Percentiles rank a stretch among this genome's conserved stretches.
These are phyloP conservation scores for Andrena trimmerana DNA, from an alignment of 2,888 invertebrate species.

Conservation along the genomic window DNA sequence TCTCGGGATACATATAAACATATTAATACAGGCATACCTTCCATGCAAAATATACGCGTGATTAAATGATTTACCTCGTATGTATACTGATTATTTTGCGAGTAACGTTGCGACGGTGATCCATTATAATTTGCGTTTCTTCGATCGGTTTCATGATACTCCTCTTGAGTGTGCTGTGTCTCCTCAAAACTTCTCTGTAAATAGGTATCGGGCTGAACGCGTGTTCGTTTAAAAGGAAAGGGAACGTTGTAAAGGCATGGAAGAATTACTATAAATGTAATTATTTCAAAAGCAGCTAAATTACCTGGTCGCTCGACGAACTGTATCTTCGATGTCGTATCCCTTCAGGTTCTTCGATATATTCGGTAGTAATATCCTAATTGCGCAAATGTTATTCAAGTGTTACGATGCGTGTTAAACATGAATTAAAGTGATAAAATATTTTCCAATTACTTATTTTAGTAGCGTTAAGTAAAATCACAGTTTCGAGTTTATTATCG, in stretches of 20 bases:
- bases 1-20: constrained; percentile 29
- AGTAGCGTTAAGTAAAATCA: constrained; percentile 21
- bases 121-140: constrained; percentile 83
- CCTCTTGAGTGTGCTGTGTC: constrained; percentile 74
- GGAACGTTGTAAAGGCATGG: neutral
- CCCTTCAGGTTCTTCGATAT: constrained; percentile 77
- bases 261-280: constrained; percentile 1
- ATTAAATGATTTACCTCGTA: constrained; percentile 79
- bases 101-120: constrained; percentile 80
- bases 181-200: constrained; percentile 80
- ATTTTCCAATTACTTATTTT: constrained; percentile 24
- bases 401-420: constrained; percentile 59
- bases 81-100: constrained; percentile 80
- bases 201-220: constrained; percentile 21
- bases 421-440: constrained; percentile 22
- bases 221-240: neutral
- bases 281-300: constrained; percentile 11
- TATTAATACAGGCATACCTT: constrained; percentile 34
- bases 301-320: constrained; percentile 83
- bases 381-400: constrained; percentile 62
- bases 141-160: constrained; percentile 82
- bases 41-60: constrained; percentile 21
- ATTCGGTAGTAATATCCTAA: constrained; percentile 79
- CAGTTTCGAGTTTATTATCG: neutral
- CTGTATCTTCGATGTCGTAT: constrained; percentile 79